A percentile compares a stretch with the other conserved stretches of the same genome.
phyloP scores from a whole-genome alignment of 2,113 vertebrate genomes.

The Phylloscopus trochilus region DNA sequence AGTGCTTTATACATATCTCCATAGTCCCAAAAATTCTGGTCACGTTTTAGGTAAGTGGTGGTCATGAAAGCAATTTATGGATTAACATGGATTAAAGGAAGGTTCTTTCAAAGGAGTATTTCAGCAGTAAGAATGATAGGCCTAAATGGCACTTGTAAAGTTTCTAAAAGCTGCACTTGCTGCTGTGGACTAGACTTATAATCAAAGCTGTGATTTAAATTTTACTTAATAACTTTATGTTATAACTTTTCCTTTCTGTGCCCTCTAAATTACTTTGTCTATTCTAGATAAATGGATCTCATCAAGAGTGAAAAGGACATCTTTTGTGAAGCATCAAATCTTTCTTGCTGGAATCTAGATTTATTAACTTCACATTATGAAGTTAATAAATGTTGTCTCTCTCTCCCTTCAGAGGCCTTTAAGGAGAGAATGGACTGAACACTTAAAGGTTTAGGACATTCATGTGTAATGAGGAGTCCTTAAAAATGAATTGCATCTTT shows the following conservation, averaged over 20 bases:
- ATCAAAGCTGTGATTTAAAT: conserved; percentile 20
- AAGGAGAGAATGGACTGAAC: background rate
- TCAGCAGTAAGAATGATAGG: background rate
- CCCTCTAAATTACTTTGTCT: conserved; percentile 30
- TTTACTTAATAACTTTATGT: background rate
- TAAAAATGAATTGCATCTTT: background rate
- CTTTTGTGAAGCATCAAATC: conserved; percentile 19
- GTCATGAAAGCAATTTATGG: background rate
- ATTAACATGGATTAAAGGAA: background rate
- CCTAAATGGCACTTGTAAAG: background rate
- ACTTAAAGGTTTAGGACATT: background rate
- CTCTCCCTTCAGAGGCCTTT: background rate
- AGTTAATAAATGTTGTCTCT: conserved; percentile 1
- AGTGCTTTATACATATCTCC: background rate
- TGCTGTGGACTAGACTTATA: background rate
- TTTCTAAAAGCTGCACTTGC: background rate
- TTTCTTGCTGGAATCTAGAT: conserved; percentile 7
- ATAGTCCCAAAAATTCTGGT: background rate
- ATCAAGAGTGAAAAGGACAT: conserved; percentile 13
- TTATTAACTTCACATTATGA: conserved; percentile 13
- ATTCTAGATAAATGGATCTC: conserved; percentile 21
- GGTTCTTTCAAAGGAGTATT: background rate
- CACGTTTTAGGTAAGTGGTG: background rate
- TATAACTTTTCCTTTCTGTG: conserved; percentile 16
- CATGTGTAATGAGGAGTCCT: background rate